Conservation (phyloP, 2,113 vertebrate genomes). For the Corvus moneduloides region DNA sequence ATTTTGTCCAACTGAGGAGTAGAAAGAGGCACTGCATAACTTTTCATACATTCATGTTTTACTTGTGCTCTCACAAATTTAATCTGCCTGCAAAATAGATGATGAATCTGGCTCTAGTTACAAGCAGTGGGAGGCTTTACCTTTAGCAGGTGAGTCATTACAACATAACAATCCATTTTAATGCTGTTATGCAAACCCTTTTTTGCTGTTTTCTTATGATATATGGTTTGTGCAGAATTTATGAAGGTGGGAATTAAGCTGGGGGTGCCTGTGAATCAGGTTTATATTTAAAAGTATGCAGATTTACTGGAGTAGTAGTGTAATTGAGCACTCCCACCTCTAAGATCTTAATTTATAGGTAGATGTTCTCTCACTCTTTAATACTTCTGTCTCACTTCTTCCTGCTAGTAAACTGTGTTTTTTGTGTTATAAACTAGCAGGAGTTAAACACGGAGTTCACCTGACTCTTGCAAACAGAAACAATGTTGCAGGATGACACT, state of each 20-base stretch:
- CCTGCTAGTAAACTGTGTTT: not conserved
- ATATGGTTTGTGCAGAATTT: slow-evolving; percentile 21
- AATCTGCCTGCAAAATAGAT: not conserved
- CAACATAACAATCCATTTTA: slow-evolving; percentile 21
- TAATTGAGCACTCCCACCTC: not conserved
- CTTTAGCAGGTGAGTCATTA: slow-evolving; percentile 33
- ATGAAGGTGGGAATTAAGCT: slow-evolving; percentile 53
- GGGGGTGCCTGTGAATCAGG: slow-evolving; percentile 19
- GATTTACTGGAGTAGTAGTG: not conserved
- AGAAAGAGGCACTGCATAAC: not conserved
- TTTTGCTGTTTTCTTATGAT: slow-evolving; percentile 29
- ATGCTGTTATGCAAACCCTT: not conserved
- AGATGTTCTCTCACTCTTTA: not conserved
- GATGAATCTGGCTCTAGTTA: not conserved
- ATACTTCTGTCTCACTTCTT: not conserved
- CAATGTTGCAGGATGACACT: not conserved
- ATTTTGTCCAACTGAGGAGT: not conserved
- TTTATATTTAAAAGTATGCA: slow-evolving; percentile 38
- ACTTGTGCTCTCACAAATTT: not conserved
- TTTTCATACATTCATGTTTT: not conserved
- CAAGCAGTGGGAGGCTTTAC: not conserved
- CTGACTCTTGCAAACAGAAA: not conserved
- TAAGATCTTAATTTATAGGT: not conserved
- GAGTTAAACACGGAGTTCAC: not conserved
- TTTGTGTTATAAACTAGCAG: not conserved